A percentile compares a stretch with the other conserved stretches of the same genome.
phyloP scores from a whole-genome alignment of 2,797 vertebrate species.

The Macroramphosus scolopax region DNA sequence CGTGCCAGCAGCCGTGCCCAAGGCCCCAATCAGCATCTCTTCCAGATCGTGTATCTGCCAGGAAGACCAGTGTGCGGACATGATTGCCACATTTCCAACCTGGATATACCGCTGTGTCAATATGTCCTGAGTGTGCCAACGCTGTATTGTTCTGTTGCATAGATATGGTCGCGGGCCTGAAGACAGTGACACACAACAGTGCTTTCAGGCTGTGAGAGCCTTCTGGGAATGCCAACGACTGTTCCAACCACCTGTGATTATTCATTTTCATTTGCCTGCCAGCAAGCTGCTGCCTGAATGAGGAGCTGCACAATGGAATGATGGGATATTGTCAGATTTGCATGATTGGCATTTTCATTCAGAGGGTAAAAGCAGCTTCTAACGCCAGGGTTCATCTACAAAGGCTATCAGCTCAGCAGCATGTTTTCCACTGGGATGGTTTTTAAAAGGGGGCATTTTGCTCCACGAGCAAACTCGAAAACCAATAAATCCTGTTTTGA shows the following conservation, averaged over 20 bases:
- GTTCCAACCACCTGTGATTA: slow-evolving; percentile 50
- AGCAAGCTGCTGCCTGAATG: slow-evolving; percentile 30
- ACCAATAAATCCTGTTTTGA: slow-evolving; percentile 10
- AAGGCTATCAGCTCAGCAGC: slow-evolving; percentile 3
- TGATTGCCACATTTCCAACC: slow-evolving; percentile 40
- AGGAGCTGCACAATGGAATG: slow-evolving; percentile 17
- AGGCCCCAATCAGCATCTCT: slow-evolving; percentile 28
- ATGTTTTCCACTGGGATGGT: slow-evolving; percentile 3
- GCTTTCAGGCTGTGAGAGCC: slow-evolving; percentile 30
- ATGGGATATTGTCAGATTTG: slow-evolving; percentile 32
- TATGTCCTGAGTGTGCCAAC: slow-evolving; percentile 37
- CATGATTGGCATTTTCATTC: slow-evolving; percentile 37
- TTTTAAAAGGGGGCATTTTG: slow-evolving; percentile 30
- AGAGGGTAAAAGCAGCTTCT: slow-evolving; percentile 11
- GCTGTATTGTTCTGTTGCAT: slow-evolving; percentile 47
- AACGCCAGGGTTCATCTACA: slow-evolving; percentile 1
- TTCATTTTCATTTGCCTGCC: slow-evolving; percentile 46
- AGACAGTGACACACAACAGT: slow-evolving; percentile 33
- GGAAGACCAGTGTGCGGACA: slow-evolving; percentile 37
- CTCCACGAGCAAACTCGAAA: slow-evolving; percentile 30
- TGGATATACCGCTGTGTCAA: slow-evolving; percentile 73
- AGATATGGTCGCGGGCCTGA: slow-evolving; percentile 38
- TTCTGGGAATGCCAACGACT: slow-evolving; percentile 27
- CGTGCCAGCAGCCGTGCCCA: slow-evolving; percentile 63
- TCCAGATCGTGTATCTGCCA: slow-evolving; percentile 51